These are phyloP conservation scores for Tyria jacobaeae DNA, from an alignment of 2,888 invertebrate species.

Conservation along the genomic window DNA sequence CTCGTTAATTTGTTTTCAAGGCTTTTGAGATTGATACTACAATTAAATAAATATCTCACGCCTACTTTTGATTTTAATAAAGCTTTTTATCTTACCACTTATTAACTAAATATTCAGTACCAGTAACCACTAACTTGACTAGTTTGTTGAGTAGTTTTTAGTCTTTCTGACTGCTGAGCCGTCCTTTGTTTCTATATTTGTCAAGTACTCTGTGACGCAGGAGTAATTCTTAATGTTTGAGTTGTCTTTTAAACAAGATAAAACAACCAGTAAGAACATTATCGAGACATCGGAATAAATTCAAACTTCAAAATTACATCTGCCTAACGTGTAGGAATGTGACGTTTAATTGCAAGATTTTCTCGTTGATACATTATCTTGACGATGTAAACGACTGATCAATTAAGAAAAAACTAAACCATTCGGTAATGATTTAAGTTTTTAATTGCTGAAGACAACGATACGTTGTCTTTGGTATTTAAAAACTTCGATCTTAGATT, in stretches of 20 bases:
- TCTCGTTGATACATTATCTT: neutral
- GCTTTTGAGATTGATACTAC: neutral
- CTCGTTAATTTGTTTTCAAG: constrained; percentile 4
- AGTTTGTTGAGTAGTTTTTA: too few species aligned
- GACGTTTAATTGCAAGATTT: constrained; percentile 1
- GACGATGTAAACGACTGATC: neutral
- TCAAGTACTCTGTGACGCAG: too few species aligned
- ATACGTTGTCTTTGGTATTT: neutral
- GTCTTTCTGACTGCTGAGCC: too few species aligned
- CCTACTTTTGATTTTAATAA: neutral
- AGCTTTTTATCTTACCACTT: too few species aligned
- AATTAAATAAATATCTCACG: neutral
- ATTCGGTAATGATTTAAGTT: neutral
- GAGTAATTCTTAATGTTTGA: too few species aligned
- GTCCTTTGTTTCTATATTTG: too few species aligned
- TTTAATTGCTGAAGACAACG: neutral
- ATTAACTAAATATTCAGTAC: too few species aligned
- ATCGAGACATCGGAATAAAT: neutral
- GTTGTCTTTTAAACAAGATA: neutral
- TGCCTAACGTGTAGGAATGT: neutral
- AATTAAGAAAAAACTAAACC: neutral
- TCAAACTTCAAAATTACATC: neutral
- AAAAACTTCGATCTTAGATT: neutral
- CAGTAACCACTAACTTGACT: too few species aligned
- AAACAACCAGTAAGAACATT: neutral